These are phyloP conservation scores for Lithophane leautieri DNA, from an alignment of 2,888 invertebrate genomes.

Conservation along the genomic window DNA sequence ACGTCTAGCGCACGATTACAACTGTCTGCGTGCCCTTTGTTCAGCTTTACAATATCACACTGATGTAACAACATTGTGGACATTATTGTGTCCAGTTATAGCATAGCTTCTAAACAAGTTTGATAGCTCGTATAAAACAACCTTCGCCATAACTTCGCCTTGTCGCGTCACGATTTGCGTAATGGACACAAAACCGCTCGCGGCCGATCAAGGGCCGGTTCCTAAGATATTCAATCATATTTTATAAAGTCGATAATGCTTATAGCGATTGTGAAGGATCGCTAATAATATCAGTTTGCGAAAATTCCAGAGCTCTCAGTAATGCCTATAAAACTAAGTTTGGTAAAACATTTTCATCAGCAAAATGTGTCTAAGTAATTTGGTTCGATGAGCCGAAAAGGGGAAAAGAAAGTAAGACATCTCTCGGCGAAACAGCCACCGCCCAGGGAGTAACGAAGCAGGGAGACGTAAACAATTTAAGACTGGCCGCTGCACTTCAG, in stretches of 20 bases:
- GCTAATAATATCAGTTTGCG: constrained; percentile 51
- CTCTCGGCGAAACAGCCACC: constrained; percentile 63
- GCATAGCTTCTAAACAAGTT: constrained; percentile 61
- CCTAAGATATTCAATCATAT: constrained; percentile 71
- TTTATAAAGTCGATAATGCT: constrained; percentile 66
- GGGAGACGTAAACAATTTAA: constrained; percentile 84
- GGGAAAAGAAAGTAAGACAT: constrained; percentile 64
- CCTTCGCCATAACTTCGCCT: constrained; percentile 66
- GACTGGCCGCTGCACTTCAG: constrained; percentile 80
- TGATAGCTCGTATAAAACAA: constrained; percentile 61
- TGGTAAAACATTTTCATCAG: constrained; percentile 40
- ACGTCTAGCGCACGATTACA: constrained; percentile 22
- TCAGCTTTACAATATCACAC: constrained; percentile 35
- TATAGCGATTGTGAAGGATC: constrained; percentile 55
- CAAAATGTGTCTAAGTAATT: constrained; percentile 40
- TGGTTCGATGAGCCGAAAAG: constrained; percentile 66
- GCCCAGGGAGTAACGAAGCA: constrained; percentile 71
- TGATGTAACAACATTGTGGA: constrained; percentile 53
- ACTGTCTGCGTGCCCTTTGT: constrained; percentile 34
- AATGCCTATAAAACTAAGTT: constrained; percentile 27
- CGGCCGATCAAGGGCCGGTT: constrained; percentile 65
- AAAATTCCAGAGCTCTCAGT: constrained; percentile 23
- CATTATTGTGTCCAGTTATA: constrained; percentile 50
- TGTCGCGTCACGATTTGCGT: constrained; percentile 74
- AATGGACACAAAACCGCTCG: constrained; percentile 70